phyloP scores from a whole-genome alignment of 2,888 invertebrate species.

The Meliscaeva auricollis region DNA sequence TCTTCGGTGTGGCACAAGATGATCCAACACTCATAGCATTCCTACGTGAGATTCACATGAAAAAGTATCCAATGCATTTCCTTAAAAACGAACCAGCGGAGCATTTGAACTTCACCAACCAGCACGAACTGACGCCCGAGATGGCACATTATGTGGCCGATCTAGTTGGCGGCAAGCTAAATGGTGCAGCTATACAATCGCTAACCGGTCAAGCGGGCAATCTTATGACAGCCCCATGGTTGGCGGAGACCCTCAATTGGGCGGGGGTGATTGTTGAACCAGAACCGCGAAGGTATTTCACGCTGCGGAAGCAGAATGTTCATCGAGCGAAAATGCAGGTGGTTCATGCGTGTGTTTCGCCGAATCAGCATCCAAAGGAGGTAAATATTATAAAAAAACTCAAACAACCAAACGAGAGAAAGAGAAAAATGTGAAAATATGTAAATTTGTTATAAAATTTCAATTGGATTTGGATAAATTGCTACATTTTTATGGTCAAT shows the following conservation, averaged over 20 bases:
- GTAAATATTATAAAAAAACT: conserved; percentile 83
- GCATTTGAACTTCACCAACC: conserved; percentile 80
- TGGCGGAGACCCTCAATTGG: conserved; percentile 90
- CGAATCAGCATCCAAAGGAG: conserved; percentile 91
- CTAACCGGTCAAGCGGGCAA: conserved; percentile 86
- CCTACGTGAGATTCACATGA: conserved; percentile 90
- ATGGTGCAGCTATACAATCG: conserved; percentile 90
- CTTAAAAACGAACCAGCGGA: conserved; percentile 78
- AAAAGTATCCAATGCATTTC: conserved; percentile 83
- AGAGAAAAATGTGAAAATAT: conserved; percentile 42
- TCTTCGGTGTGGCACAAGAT: conserved; percentile 90
- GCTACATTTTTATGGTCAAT: conserved; percentile 28
- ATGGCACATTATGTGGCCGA: conserved; percentile 83
- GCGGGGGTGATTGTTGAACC: conserved; percentile 91
- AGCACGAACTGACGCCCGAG: conserved; percentile 81
- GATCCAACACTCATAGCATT: conserved; percentile 90
- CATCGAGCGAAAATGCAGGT: conserved; percentile 86
- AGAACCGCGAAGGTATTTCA: conserved; percentile 90
- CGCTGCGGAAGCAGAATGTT: conserved; percentile 86
- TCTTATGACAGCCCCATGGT: conserved; percentile 88
- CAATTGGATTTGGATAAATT: conserved; percentile 34
- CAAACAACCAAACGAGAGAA: background rate
- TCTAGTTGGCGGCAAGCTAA: conserved; percentile 83
- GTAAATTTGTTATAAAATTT: conserved; percentile 35
- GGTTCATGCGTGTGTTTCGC: conserved; percentile 92